Evolutionary conservation across 2,888 invertebrate genomes (phyloP).

Genomic region (Cistogaster globosa): DNA sequence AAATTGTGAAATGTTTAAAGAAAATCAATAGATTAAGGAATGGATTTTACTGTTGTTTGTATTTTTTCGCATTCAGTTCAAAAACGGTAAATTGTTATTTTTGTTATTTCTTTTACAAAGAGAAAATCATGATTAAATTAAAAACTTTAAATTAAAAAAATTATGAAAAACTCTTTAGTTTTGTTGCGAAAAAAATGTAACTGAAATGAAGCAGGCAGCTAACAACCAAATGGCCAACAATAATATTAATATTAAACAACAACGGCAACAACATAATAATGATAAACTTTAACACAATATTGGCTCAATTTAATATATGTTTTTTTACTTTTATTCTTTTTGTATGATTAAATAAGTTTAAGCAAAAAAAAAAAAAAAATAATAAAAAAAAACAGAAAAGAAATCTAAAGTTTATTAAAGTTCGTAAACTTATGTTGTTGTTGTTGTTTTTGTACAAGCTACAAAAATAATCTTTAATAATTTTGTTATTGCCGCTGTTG

Average conservation of each 20-base stretch:
- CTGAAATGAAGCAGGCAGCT: conserved; percentile 15
- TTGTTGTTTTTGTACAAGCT: conserved; percentile 39
- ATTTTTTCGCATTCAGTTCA: conserved; percentile 5
- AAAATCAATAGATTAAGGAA: conserved; percentile 4
- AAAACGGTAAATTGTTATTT: conserved; percentile 58
- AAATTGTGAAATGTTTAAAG: too few species aligned
- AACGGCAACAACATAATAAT: conserved; percentile 42
- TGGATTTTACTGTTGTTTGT: conserved; percentile 53
- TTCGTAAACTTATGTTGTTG: conserved; percentile 64
- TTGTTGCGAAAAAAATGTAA: conserved; percentile 51
- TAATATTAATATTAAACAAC: conserved; percentile 41
- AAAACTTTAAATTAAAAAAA: conserved; percentile 59
- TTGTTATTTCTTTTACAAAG: conserved; percentile 17
- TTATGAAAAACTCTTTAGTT: conserved; percentile 54
- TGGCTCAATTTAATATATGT: conserved; percentile 51
- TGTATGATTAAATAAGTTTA: conserved; percentile 54
- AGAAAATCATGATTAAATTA: conserved; percentile 64
- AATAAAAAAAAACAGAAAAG: conserved; percentile 22
- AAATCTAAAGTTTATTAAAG: conserved; percentile 57
- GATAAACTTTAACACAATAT: conserved; percentile 67
- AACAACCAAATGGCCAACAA: conserved; percentile 26
- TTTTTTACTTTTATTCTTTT: conserved; percentile 50
- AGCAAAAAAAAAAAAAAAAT: conserved; percentile 19
- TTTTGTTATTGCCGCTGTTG: conserved; percentile 38
- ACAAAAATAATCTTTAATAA: conserved; percentile 61